These are phyloP conservation scores for Psix sp. DNA, from an alignment of 1,140 invertebrate species.

Conservation along the genomic window DNA sequence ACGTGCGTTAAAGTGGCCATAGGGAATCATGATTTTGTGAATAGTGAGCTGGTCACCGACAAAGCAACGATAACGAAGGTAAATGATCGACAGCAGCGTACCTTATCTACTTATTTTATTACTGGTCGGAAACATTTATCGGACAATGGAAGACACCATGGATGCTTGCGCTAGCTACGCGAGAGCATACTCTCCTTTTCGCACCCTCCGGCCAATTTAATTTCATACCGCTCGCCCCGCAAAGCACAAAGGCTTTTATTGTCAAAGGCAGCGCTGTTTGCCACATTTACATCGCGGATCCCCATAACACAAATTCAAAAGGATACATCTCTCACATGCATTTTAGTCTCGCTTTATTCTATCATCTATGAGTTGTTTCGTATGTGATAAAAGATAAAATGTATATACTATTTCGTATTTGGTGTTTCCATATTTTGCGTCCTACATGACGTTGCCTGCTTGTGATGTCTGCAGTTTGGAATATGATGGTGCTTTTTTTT, in stretches of 20 bases:
- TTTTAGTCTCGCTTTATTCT: slow-evolving; percentile 41
- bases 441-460: slow-evolving; percentile 3
- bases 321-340: slow-evolving; percentile 39
- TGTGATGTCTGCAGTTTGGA: slow-evolving; percentile 16
- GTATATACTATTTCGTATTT: slow-evolving; percentile 14
- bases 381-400: slow-evolving; percentile 22
- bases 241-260: slow-evolving; percentile 53
- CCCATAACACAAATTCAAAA: slow-evolving; percentile 53
- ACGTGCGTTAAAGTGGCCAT: neutral
- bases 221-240: slow-evolving; percentile 48
- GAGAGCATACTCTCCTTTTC: slow-evolving; percentile 43
- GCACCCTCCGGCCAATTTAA: slow-evolving; percentile 55
- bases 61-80: slow-evolving; percentile 17
- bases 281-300: slow-evolving; percentile 50
- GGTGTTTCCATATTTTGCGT: slow-evolving; percentile 25
- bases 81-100: slow-evolving; percentile 20
- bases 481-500: slow-evolving; percentile 28
- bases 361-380: slow-evolving; percentile 34
- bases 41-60: neutral
- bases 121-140: slow-evolving; percentile 38
- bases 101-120: slow-evolving; percentile 34
- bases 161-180: slow-evolving; percentile 10
- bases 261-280: slow-evolving; percentile 51
- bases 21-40: neutral
- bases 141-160: slow-evolving; percentile 38